These are phyloP conservation scores for Cotesia congregata DNA, from an alignment of 2,888 invertebrate species.

Conservation along the genomic window DNA sequence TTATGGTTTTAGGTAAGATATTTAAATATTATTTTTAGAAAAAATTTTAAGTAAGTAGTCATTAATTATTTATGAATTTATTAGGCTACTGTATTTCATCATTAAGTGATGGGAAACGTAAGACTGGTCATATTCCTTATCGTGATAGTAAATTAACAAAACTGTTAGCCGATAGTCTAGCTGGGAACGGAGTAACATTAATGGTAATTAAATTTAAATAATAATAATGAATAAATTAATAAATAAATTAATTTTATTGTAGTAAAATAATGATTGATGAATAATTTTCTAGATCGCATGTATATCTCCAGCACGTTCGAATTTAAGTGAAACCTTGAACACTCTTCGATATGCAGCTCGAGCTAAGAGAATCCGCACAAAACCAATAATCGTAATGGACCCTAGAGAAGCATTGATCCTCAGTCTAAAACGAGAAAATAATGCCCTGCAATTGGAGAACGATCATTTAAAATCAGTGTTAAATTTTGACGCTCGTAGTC, in stretches of 20 bases:
- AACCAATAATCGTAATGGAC: slow-evolving; percentile 95
- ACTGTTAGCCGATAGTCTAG: slow-evolving; percentile 91
- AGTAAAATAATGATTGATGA: background rate
- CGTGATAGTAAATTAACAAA: slow-evolving; percentile 95
- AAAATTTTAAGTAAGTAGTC: background rate
- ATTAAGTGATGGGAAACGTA: slow-evolving; percentile 84
- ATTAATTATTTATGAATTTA: slow-evolving; percentile 43
- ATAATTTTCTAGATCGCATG: slow-evolving; percentile 84
- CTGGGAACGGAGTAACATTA: slow-evolving; percentile 93
- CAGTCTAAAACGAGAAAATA: slow-evolving; percentile 89
- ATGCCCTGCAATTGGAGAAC: slow-evolving; percentile 88
- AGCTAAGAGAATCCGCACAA: slow-evolving; percentile 92
- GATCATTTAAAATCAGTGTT: slow-evolving; percentile 85
- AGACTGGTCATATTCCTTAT: slow-evolving; percentile 91
- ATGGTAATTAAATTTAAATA: slow-evolving; percentile 77
- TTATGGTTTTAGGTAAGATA: slow-evolving; percentile 88
- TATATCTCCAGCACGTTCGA: slow-evolving; percentile 90
- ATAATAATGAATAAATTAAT: background rate
- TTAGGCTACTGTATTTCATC: slow-evolving; percentile 95
- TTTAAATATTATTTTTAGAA: background rate
- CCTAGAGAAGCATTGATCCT: slow-evolving; percentile 92
- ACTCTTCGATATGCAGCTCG: slow-evolving; percentile 93
- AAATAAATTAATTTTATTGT: no score
- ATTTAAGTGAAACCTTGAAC: slow-evolving; percentile 89
- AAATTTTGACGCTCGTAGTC: slow-evolving; percentile 75